These are phyloP conservation scores for Lagorchestes hirsutus DNA, from an alignment of 2,797 vertebrate species.

Conservation along the genomic window DNA sequence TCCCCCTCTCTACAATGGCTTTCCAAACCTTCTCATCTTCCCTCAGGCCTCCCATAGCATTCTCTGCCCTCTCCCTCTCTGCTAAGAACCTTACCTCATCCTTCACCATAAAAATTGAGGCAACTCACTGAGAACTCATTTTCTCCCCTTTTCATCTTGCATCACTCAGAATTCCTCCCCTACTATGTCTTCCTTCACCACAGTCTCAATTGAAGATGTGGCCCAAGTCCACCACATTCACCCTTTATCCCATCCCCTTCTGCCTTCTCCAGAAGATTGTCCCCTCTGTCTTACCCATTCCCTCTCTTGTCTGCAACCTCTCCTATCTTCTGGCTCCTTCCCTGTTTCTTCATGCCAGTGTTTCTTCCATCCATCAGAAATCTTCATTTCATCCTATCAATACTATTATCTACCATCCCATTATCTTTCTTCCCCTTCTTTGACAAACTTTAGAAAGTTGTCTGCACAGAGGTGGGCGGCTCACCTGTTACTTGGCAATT, in stretches of 20 bases:
- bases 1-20: not conserved
- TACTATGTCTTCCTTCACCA: not conserved
- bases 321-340: not conserved
- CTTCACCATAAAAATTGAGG: not conserved
- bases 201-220: not conserved
- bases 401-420: not conserved
- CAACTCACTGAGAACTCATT: not conserved
- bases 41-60: not conserved
- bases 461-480: not conserved
- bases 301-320: not conserved
- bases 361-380: not conserved
- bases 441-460: not conserved
- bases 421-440: not conserved
- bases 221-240: not conserved
- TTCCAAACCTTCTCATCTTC: not conserved
- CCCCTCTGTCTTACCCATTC: not conserved
- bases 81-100: not conserved
- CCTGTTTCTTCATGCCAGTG: not conserved
- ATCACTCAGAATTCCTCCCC: not conserved
- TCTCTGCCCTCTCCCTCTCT: not conserved
- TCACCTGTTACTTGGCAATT: not conserved
- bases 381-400: not conserved
- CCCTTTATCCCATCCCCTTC: not conserved
- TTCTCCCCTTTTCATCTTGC: not conserved
- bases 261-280: not conserved